phyloP scores from a whole-genome alignment of 2,888 invertebrate genomes.

The Andricus quercusramuli region DNA sequence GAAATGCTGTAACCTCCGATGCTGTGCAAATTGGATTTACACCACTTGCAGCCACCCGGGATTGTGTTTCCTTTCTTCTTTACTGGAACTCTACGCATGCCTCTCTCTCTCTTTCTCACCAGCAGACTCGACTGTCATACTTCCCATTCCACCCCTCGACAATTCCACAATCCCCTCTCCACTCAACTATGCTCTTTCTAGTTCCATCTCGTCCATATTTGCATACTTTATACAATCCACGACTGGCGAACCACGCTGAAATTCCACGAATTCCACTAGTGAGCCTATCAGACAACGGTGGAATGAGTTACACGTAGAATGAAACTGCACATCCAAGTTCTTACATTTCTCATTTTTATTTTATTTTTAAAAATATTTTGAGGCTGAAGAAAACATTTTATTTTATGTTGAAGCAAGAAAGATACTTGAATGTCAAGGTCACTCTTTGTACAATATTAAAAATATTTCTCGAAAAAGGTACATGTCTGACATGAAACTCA shows the following conservation, averaged over 20 bases:
- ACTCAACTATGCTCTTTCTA: conserved; percentile 31
- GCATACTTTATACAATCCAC: conserved; percentile 63
- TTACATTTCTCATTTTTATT: conserved; percentile 33
- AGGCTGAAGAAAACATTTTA: no score
- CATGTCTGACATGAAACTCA: no score
- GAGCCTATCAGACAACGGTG: conserved; percentile 56
- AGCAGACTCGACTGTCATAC: conserved; percentile 23
- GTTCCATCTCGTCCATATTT: conserved; percentile 59
- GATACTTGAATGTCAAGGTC: no score
- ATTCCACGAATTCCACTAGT: conserved; percentile 57
- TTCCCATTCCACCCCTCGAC: conserved; percentile 20
- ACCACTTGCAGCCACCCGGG: conserved; percentile 64
- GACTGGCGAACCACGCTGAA: conserved; percentile 45
- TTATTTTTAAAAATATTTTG: conserved; percentile 21
- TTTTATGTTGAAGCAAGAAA: no score
- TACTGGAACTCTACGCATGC: background rate
- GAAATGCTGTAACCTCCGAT: conserved; percentile 65
- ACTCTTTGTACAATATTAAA: no score
- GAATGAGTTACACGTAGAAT: conserved; percentile 48
- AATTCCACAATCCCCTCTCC: conserved; percentile 32
- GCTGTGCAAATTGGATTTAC: conserved; percentile 71
- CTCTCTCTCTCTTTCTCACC: background rate
- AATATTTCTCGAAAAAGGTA: no score
- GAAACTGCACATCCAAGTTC: background rate
- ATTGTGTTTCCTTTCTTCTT: conserved; percentile 28